These are phyloP conservation scores for Aspidiotus destructor DNA, from an alignment of 2,888 invertebrate species.

Conservation along the genomic window DNA sequence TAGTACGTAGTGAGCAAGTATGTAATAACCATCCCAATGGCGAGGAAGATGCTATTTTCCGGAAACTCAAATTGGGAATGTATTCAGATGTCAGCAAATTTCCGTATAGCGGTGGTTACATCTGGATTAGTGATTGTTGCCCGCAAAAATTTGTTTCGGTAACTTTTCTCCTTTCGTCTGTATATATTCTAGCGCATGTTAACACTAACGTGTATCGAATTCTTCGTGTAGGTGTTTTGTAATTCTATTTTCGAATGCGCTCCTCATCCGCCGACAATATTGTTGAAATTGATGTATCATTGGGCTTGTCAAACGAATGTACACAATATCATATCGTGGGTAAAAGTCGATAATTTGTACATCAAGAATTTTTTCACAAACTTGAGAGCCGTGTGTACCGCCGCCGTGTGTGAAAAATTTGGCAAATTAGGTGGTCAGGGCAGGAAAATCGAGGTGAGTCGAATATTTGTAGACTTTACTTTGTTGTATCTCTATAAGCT, in stretches of 20 bases:
- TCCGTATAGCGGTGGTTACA: constrained; percentile 80
- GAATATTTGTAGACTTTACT: background rate
- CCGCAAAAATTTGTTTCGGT: constrained; percentile 72
- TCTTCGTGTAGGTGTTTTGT: constrained; percentile 51
- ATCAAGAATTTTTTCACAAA: constrained; percentile 59
- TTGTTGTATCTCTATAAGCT: background rate
- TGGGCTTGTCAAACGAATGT: constrained; percentile 87
- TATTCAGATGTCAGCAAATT: constrained; percentile 77
- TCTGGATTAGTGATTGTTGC: constrained; percentile 83
- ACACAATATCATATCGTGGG: constrained; percentile 81
- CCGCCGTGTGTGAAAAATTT: constrained; percentile 68
- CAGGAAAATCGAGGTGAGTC: constrained; percentile 55
- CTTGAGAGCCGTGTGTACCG: constrained; percentile 66
- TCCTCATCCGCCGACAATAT: constrained; percentile 69
- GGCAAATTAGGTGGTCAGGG: constrained; percentile 61
- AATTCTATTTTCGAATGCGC: constrained; percentile 80
- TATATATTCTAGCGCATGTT: too few relatives aligned
- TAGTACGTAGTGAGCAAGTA: constrained; percentile 68
- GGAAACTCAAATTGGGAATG: constrained; percentile 70
- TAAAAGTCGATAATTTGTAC: constrained; percentile 57
- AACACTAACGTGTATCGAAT: background rate
- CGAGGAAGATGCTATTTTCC: constrained; percentile 41
- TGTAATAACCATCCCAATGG: constrained; percentile 53
- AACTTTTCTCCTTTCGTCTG: background rate
- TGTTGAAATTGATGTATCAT: constrained; percentile 76